Base-by-base conservation (phyloP, 2,113 vertebrate species). In the Passer domesticus region DNA sequence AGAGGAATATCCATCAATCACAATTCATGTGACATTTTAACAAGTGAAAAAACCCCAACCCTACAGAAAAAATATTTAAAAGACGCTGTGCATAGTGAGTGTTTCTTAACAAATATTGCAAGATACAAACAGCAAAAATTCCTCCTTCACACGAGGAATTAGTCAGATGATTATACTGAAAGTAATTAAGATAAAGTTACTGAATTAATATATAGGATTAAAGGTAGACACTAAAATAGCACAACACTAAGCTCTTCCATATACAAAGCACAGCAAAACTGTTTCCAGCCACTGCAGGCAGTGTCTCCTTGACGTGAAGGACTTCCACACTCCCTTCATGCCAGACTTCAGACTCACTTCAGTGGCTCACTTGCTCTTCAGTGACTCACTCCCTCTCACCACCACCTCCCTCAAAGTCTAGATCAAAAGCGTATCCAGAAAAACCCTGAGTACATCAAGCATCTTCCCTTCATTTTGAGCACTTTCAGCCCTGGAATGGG, bases 1-100 rank as follows among this genome's bases (percentile, higher is more conserved):
- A 67, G 8, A 60, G 24, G 19, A 89, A 69, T 49, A 62, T 5
- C 15, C 44, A 78, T n/a, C 49, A 60, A 46, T 23, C 30, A 47
- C 83, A 46, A 6, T 41, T 43, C 3, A 39, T 6, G 7, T 31
- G 44, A 86, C 43, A n/a, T 64, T 83, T 58, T 10, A 80, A 9
- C 22, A 56, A 64, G 10, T 14, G 2, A 15, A 78, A 68, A 66
- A 37, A 44, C 0, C 0, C 1, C 27, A 66, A 43, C 1, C 1
- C 28, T 27, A 15, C 4, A 17, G 55, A 74, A 84, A 46, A 1
- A 30, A 4, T 25, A 88, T 39, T 90, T 66, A 24, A 76, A 91
- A 63, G 22, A 66, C 53, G 24, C 8, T 52, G 22, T 19, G 0
- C 16, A 4, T 11, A 88, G 33, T 1, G 23, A 82, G n/a, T 2